phyloP scores from a whole-genome alignment of 2,888 invertebrate genomes.

The Actias luna region DNA sequence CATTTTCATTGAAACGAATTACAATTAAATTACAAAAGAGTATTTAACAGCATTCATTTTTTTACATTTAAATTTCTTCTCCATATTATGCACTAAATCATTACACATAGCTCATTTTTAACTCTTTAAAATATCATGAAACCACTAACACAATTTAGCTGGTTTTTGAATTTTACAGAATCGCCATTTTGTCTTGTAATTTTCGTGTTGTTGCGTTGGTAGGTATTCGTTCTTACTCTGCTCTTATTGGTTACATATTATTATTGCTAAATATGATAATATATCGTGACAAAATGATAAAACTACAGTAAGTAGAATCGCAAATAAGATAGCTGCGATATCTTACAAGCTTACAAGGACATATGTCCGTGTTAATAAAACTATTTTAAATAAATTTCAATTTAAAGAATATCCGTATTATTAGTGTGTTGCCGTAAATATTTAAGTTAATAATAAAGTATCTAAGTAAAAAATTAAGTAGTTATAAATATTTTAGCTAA shows the following conservation, averaged over 20 bases:
- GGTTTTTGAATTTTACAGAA: not conserved
- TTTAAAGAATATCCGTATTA: conserved; percentile 7
- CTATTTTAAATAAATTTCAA: conserved; percentile 9
- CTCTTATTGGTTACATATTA: conserved; percentile 10
- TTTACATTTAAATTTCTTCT: not conserved
- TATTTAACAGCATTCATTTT: not conserved
- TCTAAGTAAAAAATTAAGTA: conserved; percentile 8
- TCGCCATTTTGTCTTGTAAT: conserved; percentile 3
- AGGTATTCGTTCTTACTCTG: not conserved
- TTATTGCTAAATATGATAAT: conserved; percentile 3
- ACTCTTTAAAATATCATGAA: not conserved
- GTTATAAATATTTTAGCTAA: conserved; percentile 22
- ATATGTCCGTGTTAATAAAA: conserved; percentile 7
- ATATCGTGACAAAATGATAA: conserved; percentile 13
- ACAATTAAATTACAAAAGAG: not conserved
- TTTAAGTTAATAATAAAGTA: not conserved
- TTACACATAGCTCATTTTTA: not conserved
- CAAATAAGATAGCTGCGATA: conserved; percentile 27
- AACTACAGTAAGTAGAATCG: conserved; percentile 7
- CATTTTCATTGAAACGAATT: not conserved
- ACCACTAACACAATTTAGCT: conserved; percentile 1
- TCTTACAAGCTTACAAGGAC: conserved; percentile 31
- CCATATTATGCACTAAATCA: conserved; percentile 1
- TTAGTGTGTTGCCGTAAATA: not conserved
- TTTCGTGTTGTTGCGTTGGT: not conserved